Conservation (phyloP, 2,888 invertebrate species). For the Nasonovia ribisnigri region DNA sequence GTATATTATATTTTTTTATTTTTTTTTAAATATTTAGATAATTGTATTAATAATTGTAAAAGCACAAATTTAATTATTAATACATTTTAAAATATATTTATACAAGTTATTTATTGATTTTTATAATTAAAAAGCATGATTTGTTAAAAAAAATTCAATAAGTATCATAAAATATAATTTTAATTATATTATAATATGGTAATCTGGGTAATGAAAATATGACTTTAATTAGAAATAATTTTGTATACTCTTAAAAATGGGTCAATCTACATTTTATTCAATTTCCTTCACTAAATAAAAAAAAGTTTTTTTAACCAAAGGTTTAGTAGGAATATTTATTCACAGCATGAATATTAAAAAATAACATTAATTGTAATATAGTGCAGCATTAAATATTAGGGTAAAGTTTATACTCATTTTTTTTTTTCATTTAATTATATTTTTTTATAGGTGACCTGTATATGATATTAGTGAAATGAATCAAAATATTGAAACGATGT, state of each 20-base stretch:
- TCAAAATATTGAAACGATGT: neutral
- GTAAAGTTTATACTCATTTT: neutral
- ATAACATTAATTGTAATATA: neutral
- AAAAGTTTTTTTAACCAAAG: neutral
- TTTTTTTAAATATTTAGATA: neutral
- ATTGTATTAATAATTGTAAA: neutral
- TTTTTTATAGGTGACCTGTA: neutral
- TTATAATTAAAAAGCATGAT: neutral
- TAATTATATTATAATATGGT: neutral
- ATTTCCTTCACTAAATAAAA: neutral
- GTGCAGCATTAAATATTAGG: neutral
- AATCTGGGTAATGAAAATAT: neutral
- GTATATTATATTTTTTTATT: neutral
- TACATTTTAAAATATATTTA: neutral
- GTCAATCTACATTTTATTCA: neutral
- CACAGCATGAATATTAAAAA: neutral
- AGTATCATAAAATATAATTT: neutral
- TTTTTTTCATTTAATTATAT: neutral
- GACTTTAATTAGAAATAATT: neutral
- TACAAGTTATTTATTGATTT: neutral
- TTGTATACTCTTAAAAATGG: neutral
- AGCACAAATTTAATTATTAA: neutral
- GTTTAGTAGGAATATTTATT: neutral
- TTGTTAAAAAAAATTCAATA: neutral
- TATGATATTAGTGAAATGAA: neutral